Conservation (phyloP, 2,888 invertebrate species). For the Limnephilus auricula region DNA sequence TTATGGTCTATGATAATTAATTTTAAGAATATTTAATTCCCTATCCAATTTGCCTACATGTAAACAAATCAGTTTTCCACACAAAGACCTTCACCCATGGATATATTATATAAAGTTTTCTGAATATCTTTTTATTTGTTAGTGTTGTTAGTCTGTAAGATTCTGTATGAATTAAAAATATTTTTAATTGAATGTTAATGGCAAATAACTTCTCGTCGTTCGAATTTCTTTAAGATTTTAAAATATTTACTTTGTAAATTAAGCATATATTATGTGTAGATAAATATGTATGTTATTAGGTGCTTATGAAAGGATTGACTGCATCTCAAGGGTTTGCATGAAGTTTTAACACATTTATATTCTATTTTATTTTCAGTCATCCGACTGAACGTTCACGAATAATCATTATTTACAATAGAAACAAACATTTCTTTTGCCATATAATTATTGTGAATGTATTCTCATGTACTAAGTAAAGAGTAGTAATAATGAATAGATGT, state of each 20-base stretch:
- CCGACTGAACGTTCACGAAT: neutral
- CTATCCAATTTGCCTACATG: slow-evolving; percentile 18
- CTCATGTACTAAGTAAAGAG: slow-evolving; percentile 25
- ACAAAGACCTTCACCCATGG: slow-evolving; percentile 5
- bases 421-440: slow-evolving; percentile 5
- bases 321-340: slow-evolving; percentile 34
- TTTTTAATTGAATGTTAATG: slow-evolving; percentile 37
- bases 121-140: neutral
- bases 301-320: slow-evolving; percentile 50
- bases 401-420: slow-evolving; percentile 29
- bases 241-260: slow-evolving; percentile 35
- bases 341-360: slow-evolving; percentile 1
- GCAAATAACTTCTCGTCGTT: slow-evolving; percentile 26
- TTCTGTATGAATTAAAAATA: slow-evolving; percentile 35
- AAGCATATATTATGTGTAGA: slow-evolving; percentile 43
- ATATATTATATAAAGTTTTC: neutral
- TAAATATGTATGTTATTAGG: slow-evolving; percentile 49
- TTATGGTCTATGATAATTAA: slow-evolving; percentile 43
- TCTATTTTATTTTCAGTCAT: neutral
- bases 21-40: slow-evolving; percentile 33
- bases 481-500: slow-evolving; percentile 3
- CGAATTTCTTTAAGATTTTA: slow-evolving; percentile 15
- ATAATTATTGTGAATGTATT: slow-evolving; percentile 11
- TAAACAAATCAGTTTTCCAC: neutral
- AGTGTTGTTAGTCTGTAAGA: slow-evolving; percentile 14